These are phyloP conservation scores for Amphilophus citrinellus DNA, from an alignment of 2,113 vertebrate species.

Conservation along the genomic window DNA sequence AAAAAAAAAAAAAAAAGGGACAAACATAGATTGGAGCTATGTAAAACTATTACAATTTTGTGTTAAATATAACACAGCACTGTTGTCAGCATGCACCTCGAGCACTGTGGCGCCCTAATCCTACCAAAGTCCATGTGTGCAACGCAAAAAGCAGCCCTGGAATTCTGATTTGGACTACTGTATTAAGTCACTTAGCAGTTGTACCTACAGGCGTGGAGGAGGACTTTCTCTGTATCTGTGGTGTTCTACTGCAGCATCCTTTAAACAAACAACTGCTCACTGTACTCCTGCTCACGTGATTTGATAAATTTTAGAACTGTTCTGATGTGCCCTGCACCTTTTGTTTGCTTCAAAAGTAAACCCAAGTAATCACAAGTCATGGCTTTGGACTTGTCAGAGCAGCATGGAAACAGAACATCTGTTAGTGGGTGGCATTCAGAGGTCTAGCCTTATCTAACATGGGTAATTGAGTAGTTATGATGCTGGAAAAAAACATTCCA, in stretches of 20 bases:
- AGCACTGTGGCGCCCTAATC: not conserved
- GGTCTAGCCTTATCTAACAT: not conserved
- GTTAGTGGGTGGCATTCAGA: not conserved
- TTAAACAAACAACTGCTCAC: not conserved
- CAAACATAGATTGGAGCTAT: not conserved
- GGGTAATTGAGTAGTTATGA: not conserved
- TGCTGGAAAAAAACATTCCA: not conserved
- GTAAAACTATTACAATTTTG: not conserved
- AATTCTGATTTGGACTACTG: not conserved
- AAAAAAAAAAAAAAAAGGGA: not conserved
- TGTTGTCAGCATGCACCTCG: not conserved
- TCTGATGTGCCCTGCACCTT: not conserved
- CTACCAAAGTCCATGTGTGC: not conserved
- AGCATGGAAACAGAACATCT: not conserved
- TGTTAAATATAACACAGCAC: not conserved
- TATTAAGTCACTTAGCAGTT: not conserved
- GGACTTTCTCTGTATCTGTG: not conserved
- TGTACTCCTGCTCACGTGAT: not conserved
- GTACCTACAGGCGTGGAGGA: not conserved
- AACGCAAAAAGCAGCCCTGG: not conserved
- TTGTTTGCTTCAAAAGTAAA: not conserved
- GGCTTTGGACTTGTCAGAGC: not conserved
- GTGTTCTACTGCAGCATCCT: not conserved
- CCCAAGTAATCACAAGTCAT: not conserved
- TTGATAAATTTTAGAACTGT: not conserved